Evolutionary conservation across 2,113 vertebrate species (phyloP).

Genomic region (Calyptommatus sinebrachiatus): DNA sequence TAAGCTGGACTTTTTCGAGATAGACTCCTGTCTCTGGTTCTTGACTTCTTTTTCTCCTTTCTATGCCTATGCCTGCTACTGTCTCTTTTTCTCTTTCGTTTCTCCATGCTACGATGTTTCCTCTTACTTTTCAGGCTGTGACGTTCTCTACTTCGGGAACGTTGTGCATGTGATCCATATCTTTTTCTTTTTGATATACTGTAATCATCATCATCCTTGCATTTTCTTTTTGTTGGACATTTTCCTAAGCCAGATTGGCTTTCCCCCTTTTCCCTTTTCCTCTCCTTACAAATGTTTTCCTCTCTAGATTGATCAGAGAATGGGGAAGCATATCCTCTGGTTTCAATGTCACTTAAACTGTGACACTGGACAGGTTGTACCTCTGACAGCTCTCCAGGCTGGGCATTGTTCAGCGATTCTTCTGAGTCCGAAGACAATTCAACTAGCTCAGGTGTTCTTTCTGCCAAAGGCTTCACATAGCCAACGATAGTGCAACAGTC

Average conservation of each 20-base stretch:
- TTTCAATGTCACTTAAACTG: conserved; percentile 71
- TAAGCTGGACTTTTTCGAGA: conserved; percentile 70
- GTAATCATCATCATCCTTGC: conserved; percentile 44
- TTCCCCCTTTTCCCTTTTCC: conserved; percentile 54
- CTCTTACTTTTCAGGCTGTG: conserved; percentile 54
- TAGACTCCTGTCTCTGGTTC: conserved; percentile 65
- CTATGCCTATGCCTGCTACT: conserved; percentile 64
- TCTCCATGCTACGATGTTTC: conserved; percentile 64
- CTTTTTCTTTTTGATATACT: conserved; percentile 62
- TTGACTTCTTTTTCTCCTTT: conserved; percentile 68
- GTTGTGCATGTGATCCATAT: conserved; percentile 62
- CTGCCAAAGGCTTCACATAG: conserved; percentile 85
- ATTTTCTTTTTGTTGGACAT: conserved; percentile 48
- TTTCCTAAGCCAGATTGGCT: conserved; percentile 47
- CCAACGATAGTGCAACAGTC: conserved; percentile 88
- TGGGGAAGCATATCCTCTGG: conserved; percentile 70
- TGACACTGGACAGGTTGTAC: conserved; percentile 74
- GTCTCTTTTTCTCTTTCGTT: conserved; percentile 72
- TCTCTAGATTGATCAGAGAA: conserved; percentile 57
- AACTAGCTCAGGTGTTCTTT: conserved; percentile 93
- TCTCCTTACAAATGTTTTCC: conserved; percentile 44
- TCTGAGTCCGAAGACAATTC: conserved; percentile 89
- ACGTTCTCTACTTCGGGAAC: conserved; percentile 51
- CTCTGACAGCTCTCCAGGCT: conserved; percentile 62
- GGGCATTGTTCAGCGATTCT: conserved; percentile 72